Evolutionary conservation across 2,113 vertebrate species (phyloP), one percentile per base, ranked within the genome.

Genomic region (Elgaria multicarinata): DNA sequence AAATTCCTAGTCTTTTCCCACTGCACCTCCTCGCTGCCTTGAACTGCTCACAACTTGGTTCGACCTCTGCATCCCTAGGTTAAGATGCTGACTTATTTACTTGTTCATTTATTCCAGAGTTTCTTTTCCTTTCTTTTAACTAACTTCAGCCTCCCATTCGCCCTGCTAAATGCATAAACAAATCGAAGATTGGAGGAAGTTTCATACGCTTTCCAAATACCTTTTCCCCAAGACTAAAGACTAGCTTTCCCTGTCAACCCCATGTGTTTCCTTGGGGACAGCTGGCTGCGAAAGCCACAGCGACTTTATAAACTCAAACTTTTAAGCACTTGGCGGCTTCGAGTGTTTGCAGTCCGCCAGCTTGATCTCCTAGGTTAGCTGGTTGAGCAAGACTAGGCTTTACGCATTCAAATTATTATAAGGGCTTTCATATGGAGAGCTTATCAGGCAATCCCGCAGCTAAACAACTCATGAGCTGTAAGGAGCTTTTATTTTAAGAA

Each of bases 381-480:
- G 82, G 44, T 83, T 86, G 84, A 58, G 74, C 28, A 87, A 88
- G 26, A 50, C 64, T 85, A 75, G 90, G 80, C 18, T 55, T 75
- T 90, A 86, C 14, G 24, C 0, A 13, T 42, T 69, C 16, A 9
- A 67, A 9, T 8, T 6, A 44, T 33, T 89, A 86, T 26, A 50
- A 77, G 62, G 80, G 77, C 24, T 80, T 71, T 87, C 7, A 42
- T 12, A 53, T 0, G 16, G 10, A 62, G 69, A 87, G 79, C 24
- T 89, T 78, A 44, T 46, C 36, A 36, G n/a, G 26, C 9, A 79
- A 76, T 76, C 44, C 46, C 76, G 84, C 9, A 12, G 31, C 79
- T 81, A 91, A 83, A 74, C 86, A 87, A 42, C 87, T 87, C 85
- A 72, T 83, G 58, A 46, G 22, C 55, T 50, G 36, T 76, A 93